Percentiles rank a stretch among this genome's conserved stretches.
phyloP scores from a whole-genome alignment of 2,888 invertebrate species.

The Lagria hirta region DNA sequence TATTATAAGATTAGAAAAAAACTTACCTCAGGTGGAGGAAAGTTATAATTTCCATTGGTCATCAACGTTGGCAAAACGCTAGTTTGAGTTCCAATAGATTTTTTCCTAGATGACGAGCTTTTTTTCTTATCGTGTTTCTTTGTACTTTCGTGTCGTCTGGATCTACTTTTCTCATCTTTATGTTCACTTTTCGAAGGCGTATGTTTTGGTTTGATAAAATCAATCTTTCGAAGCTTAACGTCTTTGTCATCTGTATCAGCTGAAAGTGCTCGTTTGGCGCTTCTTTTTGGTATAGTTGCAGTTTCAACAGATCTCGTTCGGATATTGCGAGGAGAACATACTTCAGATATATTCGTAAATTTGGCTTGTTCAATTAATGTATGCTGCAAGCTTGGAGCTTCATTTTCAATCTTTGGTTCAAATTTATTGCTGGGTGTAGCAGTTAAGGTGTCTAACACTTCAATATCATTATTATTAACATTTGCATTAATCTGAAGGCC shows the following conservation, averaged over 20 bases:
- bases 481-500: slow-evolving; percentile 36
- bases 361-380: neutral
- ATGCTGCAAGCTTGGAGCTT: slow-evolving; percentile 40
- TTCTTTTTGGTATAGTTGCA: slow-evolving; percentile 33
- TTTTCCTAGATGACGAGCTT: slow-evolving; percentile 25
- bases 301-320: slow-evolving; percentile 47
- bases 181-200: slow-evolving; percentile 29
- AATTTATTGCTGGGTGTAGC: slow-evolving; percentile 27
- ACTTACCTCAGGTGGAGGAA: slow-evolving; percentile 51
- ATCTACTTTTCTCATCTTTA: slow-evolving; percentile 34
- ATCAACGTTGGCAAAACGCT: slow-evolving; percentile 27
- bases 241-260: slow-evolving; percentile 38
- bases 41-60: slow-evolving; percentile 50
- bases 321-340: slow-evolving; percentile 38
- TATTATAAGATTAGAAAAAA: too few species aligned
- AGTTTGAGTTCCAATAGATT: slow-evolving; percentile 23
- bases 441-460: slow-evolving; percentile 14
- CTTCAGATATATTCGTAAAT: neutral
- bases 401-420: slow-evolving; percentile 41
- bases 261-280: slow-evolving; percentile 44
- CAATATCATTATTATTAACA: slow-evolving; percentile 36
- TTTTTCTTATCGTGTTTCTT: slow-evolving; percentile 33
- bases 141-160: slow-evolving; percentile 26
- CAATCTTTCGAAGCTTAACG: slow-evolving; percentile 37
- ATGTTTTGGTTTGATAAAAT: slow-evolving; percentile 34